A percentile compares a stretch with the other conserved stretches of the same genome.
Evolutionary conservation across 2,888 invertebrate species (phyloP).

Genomic region (Villa cingulata): DNA sequence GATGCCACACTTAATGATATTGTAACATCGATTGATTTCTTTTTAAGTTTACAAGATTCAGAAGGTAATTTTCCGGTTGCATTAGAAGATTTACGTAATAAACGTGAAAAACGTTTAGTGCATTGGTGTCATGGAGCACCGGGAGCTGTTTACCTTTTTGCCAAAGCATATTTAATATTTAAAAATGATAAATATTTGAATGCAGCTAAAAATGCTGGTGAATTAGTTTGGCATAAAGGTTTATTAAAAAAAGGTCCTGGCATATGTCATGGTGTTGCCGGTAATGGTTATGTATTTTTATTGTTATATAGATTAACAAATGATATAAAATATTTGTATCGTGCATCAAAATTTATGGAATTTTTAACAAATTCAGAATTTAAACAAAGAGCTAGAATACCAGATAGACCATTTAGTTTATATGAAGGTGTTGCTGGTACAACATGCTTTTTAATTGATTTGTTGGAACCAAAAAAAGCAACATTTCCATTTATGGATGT

Average conservation of each 20-base stretch:
- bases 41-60: constrained; percentile 41
- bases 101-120: constrained; percentile 51
- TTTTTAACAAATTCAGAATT: constrained; percentile 57
- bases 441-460: constrained; percentile 65
- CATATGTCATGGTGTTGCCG: constrained; percentile 77
- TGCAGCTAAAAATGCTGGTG: constrained; percentile 53
- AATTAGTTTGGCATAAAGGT: constrained; percentile 71
- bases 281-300: constrained; percentile 69
- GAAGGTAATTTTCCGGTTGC: constrained; percentile 67
- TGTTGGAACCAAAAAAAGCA: constrained; percentile 56
- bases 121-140: constrained; percentile 90
- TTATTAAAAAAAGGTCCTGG: constrained; percentile 77
- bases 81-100: constrained; percentile 45
- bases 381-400: constrained; percentile 50
- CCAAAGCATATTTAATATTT: constrained; percentile 62
- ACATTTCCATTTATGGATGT: constrained; percentile 76
- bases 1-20: constrained; percentile 43
- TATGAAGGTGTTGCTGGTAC: constrained; percentile 82
- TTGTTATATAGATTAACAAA: constrained; percentile 60
- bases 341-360: constrained; percentile 61
- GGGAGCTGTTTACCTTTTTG: constrained; percentile 60
- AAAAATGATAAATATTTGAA: constrained; percentile 57
- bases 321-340: constrained; percentile 54
- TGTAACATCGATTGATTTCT: constrained; percentile 51
- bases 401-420: constrained; percentile 70